Evolutionary conservation across 92 coral and sea anemone genomes (phyloP), one percentile per base, ranked within the genome.

Genomic region (Hydrozoanthus gracilis): DNA sequence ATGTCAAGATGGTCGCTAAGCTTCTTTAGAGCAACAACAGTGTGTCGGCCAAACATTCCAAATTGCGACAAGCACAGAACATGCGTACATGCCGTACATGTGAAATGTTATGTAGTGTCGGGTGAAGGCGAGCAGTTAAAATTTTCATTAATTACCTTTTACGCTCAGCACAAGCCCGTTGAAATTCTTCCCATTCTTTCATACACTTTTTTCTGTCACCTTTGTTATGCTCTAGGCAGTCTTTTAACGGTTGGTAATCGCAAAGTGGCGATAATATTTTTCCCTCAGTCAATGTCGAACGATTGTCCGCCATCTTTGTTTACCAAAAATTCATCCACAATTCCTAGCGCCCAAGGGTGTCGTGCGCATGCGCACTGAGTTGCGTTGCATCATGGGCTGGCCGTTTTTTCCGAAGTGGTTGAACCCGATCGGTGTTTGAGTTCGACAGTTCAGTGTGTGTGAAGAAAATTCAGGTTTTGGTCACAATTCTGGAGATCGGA

Each of bases 391-490:
- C 92, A 92, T 94, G 98, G 98, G 98, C 84, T 94, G 92, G 95
- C 98, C 98, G 95, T 94, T 94, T 94, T n/a, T 94, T 87, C 47
- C 98, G 93, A 88, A 92, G 98, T 93, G 96, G 91, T 92, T 90
- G 95, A 92, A 94, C 79, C 85, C 93, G 94, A 94, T 95, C 98
- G 95, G 98, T 94, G 98, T 94, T 92, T 92, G 98, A 94, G 98
- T 92, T 94, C 89, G 87, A 90, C 90, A 91, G 88, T 87, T 79
- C 91, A 78, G 83, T 88, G 68, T 75, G 86, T 89, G 88, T 83
- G 91, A 83, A 83, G 89, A 84, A 76, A 64, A 83, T 91, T 87
- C 86, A 90, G 84, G 72, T 82, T 90, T 91, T 91, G 86, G 87
- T 65, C 76, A 64, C 91, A 87, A 49, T 87, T 88, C 82, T 76